phyloP scores from a whole-genome alignment of 2,888 invertebrate genomes.

The Himalopsyche japonica region DNA sequence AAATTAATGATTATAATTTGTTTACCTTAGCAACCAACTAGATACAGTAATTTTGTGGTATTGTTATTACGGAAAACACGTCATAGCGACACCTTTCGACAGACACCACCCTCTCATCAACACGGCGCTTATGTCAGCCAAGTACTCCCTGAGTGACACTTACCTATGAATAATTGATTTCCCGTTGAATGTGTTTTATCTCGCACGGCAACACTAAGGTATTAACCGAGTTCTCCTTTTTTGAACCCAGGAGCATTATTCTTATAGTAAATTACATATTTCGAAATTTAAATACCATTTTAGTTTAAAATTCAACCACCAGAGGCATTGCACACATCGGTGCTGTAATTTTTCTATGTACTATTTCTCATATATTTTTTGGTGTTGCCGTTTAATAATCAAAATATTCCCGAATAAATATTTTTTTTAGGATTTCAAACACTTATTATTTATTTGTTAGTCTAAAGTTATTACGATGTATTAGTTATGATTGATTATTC shows the following conservation, averaged over 20 bases:
- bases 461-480: neutral
- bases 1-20: neutral
- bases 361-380: no score
- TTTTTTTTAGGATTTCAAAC: no score
- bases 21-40: neutral
- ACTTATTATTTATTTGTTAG: neutral
- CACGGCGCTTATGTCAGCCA: neutral
- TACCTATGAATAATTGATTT: neutral
- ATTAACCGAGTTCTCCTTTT: no score
- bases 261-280: no score
- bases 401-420: no score
- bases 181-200: neutral
- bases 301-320: no score
- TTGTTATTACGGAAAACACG: neutral
- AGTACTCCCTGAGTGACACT: neutral
- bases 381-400: no score
- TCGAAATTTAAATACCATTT: no score
- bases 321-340: no score
- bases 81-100: neutral
- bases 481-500: no score
- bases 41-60: neutral
- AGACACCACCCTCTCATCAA: neutral
- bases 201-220: neutral
- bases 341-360: no score
- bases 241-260: no score